These are phyloP conservation scores for Acanthis flammea DNA, from an alignment of 2,797 vertebrate genomes.

Conservation along the genomic window DNA sequence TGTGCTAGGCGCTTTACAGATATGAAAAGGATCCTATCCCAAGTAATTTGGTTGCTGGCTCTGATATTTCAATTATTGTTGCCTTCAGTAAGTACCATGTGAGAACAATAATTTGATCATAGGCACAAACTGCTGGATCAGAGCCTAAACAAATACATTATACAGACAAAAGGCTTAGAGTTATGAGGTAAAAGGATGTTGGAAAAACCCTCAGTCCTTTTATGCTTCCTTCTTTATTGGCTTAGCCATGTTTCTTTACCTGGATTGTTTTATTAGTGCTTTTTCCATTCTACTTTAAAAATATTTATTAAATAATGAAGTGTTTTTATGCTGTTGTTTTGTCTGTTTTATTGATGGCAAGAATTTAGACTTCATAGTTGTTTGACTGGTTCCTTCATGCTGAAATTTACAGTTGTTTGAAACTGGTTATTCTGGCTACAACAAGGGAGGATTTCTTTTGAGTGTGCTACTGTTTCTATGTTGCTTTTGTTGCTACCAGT, in stretches of 20 bases:
- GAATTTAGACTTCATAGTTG: neutral
- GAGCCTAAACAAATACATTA: neutral
- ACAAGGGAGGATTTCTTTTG: neutral
- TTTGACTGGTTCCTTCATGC: neutral
- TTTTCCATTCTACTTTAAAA: neutral
- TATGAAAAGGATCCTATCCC: constrained; percentile 27
- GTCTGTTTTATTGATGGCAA: neutral
- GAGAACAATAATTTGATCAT: neutral
- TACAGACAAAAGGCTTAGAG: neutral
- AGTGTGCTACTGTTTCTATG: neutral
- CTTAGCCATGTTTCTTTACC: neutral
- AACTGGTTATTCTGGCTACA: constrained; percentile 28
- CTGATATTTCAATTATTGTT: neutral
- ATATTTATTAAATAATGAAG: neutral
- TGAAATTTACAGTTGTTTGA: neutral
- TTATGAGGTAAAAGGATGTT: neutral
- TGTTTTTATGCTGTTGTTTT: neutral
- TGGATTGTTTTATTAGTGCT: neutral
- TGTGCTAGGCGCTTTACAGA: constrained; percentile 68
- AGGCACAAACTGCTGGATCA: neutral
- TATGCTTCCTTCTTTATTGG: neutral
- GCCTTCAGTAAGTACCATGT: neutral
- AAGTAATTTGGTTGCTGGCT: neutral
- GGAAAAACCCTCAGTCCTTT: neutral
- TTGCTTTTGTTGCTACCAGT: constrained; percentile 17